A percentile compares a stretch with the other conserved stretches of the same genome.
Conservation (phyloP, 2,888 invertebrate genomes). For the Antheraea assamensis region DNA sequence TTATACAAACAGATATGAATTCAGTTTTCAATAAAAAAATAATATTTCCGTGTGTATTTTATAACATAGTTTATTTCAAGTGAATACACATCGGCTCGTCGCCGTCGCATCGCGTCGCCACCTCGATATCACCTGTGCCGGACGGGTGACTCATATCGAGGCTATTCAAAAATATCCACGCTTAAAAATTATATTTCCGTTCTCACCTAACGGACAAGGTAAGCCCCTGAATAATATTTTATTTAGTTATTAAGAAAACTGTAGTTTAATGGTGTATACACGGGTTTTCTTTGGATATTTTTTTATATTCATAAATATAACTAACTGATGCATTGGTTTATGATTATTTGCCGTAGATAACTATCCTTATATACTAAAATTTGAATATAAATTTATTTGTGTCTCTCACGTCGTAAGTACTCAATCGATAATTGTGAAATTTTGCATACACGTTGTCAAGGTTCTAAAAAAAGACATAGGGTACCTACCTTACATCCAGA, state of each 20-base stretch:
- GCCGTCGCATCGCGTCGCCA: slow-evolving; percentile 18
- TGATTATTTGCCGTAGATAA: no score
- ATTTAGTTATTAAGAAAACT: neutral
- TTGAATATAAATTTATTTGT: no score
- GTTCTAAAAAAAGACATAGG: no score
- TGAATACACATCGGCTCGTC: slow-evolving; percentile 19
- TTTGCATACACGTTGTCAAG: no score
- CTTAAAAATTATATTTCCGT: slow-evolving; percentile 3
- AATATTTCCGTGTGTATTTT: slow-evolving; percentile 30
- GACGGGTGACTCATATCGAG: neutral
- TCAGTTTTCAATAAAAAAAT: slow-evolving; percentile 16
- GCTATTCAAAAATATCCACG: neutral
- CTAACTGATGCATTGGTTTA: no score
- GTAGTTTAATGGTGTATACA: no score
- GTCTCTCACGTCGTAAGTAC: no score
- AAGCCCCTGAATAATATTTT: neutral
- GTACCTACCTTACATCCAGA: no score
- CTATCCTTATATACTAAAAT: no score
- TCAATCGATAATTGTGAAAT: no score
- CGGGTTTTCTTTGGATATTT: no score
- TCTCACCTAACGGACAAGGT: neutral
- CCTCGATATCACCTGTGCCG: slow-evolving; percentile 10
- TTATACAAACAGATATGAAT: neutral
- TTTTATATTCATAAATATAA: no score
- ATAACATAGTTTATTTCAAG: slow-evolving; percentile 25